Evolutionary conservation across 2,113 vertebrate genomes (phyloP).

Genomic region (Calypte anna): DNA sequence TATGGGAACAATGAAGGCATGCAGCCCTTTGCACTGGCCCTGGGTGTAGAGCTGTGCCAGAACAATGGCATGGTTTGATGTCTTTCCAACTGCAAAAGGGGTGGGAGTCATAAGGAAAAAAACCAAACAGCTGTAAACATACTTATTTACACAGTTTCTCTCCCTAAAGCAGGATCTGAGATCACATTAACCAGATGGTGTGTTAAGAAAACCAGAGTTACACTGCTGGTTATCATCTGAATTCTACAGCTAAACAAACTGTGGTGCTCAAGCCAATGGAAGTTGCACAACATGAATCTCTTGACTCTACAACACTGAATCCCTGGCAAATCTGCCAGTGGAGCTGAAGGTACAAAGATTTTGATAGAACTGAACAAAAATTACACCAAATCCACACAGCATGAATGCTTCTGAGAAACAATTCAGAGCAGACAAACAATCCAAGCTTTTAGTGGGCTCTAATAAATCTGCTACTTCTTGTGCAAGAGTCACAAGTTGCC

Average conservation of each 20-base stretch:
- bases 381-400: neutral
- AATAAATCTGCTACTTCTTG: neutral
- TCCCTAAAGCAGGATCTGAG: neutral
- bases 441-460: neutral
- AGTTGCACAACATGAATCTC: neutral
- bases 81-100: slow-evolving; percentile 91
- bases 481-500: neutral
- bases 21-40: slow-evolving; percentile 88
- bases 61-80: slow-evolving; percentile 94
- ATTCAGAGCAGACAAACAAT: neutral
- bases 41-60: slow-evolving; percentile 93
- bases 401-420: neutral
- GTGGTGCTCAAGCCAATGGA: neutral
- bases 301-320: neutral
- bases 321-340: neutral
- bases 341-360: neutral
- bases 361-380: neutral
- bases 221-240: neutral
- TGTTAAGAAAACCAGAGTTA: neutral
- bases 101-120: neutral
- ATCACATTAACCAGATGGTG: neutral
- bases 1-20: slow-evolving; percentile 93
- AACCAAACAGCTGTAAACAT: neutral
- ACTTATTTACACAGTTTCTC: neutral
- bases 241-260: neutral